phyloP scores from a whole-genome alignment of 1,140 invertebrate species.

The Patella vulgata region DNA sequence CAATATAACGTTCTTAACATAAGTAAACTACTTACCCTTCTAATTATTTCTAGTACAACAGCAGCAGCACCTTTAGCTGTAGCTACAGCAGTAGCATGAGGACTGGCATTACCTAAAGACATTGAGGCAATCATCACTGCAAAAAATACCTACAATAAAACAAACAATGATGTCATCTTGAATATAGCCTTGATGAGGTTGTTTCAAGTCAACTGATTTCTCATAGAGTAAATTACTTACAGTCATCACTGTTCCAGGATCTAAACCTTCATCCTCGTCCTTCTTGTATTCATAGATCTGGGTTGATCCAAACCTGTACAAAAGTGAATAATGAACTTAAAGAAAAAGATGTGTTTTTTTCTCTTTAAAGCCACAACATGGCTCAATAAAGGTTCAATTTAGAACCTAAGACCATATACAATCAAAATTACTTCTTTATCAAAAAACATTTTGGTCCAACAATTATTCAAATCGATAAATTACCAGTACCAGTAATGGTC shows the following conservation, averaged over 20 bases:
- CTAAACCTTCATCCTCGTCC: constrained; percentile 24
- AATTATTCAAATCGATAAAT: too few species aligned
- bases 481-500: too few species aligned
- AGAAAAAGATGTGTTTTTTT: too few species aligned
- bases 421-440: too few species aligned
- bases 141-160: constrained; percentile 58
- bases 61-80: constrained; percentile 81
- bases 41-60: constrained; percentile 81
- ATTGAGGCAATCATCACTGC: constrained; percentile 85
- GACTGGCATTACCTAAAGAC: constrained; percentile 83
- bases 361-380: too few species aligned
- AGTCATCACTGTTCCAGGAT: constrained; percentile 45
- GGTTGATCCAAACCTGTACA: constrained; percentile 47
- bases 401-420: too few species aligned
- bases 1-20: too few species aligned
- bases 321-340: not conserved
- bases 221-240: constrained; percentile 28
- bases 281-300: constrained; percentile 44
- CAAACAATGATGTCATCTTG: too few species aligned
- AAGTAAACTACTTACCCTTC: constrained; percentile 61
- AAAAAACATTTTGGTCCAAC: too few species aligned
- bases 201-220: too few species aligned
- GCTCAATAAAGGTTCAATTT: too few species aligned
- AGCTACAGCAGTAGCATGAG: constrained; percentile 81
- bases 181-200: too few species aligned